phyloP scores from a whole-genome alignment of 2,113 vertebrate genomes.

The Entelurus aequoreus region DNA sequence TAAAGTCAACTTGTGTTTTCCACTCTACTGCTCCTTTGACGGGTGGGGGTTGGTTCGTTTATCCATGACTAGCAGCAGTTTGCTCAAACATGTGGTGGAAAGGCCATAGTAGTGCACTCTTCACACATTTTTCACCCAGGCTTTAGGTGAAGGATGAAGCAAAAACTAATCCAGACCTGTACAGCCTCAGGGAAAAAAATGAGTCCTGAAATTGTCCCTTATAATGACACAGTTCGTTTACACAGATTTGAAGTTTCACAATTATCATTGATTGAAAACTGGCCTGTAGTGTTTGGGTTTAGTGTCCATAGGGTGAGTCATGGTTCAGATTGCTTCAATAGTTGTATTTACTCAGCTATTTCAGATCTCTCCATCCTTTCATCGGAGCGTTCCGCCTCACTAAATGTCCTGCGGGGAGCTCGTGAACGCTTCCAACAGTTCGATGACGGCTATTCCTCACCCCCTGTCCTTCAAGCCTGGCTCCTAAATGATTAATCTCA shows the following conservation, averaged over 20 bases:
- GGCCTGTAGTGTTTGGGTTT: conserved; percentile 2
- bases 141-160: too few species aligned
- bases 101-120: too few species aligned
- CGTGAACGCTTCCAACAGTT: conserved; percentile 35
- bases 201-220: too few species aligned
- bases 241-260: neutral
- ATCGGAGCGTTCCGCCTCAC: conserved; percentile 13
- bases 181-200: too few species aligned
- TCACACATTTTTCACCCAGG: too few species aligned
- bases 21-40: too few species aligned
- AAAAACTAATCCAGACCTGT: too few species aligned
- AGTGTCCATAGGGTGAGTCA: conserved; percentile 1
- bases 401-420: conserved; percentile 31
- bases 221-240: too few species aligned
- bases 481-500: conserved; percentile 55
- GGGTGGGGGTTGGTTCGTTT: too few species aligned
- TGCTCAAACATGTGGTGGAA: too few species aligned
- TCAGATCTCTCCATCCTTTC: conserved; percentile 9
- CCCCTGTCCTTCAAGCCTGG: conserved; percentile 35
- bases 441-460: conserved; percentile 51
- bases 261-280: neutral
- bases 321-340: neutral
- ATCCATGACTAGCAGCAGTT: too few species aligned
- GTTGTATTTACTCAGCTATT: conserved; percentile 1
- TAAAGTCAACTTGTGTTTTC: too few species aligned